phyloP scores from a whole-genome alignment of 2,888 invertebrate genomes.

The Drosophila prostipennis region DNA sequence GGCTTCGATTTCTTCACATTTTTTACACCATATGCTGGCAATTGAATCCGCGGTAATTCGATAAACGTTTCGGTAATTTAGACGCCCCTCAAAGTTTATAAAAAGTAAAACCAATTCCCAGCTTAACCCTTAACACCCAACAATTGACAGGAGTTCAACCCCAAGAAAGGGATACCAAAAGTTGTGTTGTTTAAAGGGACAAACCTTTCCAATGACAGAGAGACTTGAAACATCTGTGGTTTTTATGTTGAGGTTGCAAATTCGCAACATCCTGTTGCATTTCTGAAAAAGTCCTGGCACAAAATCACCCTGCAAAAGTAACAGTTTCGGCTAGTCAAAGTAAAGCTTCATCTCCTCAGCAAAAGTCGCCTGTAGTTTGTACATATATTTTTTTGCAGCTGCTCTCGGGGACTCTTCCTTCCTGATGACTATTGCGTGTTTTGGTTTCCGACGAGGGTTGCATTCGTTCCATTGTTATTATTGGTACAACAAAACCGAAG shows the following conservation, averaged over 20 bases:
- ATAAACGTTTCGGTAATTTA: constrained; percentile 54
- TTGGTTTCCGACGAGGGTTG: constrained; percentile 61
- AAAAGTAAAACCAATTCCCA: not conserved
- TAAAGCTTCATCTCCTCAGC: constrained; percentile 1
- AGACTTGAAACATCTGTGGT: constrained; percentile 56
- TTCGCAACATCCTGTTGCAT: constrained; percentile 75
- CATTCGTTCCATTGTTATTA: constrained; percentile 48
- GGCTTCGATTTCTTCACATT: constrained; percentile 2
- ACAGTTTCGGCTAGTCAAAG: constrained; percentile 10
- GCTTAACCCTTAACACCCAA: constrained; percentile 58
- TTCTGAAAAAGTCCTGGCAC: constrained; percentile 25
- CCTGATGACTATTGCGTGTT: constrained; percentile 65
- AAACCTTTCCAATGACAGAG: not conserved
- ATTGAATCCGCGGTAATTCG: constrained; percentile 59
- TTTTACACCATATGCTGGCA: constrained; percentile 41
- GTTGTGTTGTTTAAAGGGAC: constrained; percentile 12
- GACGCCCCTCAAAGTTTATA: not conserved
- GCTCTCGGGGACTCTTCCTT: constrained; percentile 22
- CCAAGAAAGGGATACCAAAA: constrained; percentile 13
- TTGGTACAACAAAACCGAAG: constrained; percentile 71
- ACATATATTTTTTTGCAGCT: constrained; percentile 28
- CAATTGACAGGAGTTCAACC: constrained; percentile 24
- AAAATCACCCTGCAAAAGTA: constrained; percentile 11
- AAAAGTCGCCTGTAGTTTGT: not conserved
- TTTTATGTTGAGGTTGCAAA: constrained; percentile 36